These are phyloP conservation scores for Opisthograptis luteolata DNA, from an alignment of 2,888 invertebrate genomes.

Conservation along the genomic window DNA sequence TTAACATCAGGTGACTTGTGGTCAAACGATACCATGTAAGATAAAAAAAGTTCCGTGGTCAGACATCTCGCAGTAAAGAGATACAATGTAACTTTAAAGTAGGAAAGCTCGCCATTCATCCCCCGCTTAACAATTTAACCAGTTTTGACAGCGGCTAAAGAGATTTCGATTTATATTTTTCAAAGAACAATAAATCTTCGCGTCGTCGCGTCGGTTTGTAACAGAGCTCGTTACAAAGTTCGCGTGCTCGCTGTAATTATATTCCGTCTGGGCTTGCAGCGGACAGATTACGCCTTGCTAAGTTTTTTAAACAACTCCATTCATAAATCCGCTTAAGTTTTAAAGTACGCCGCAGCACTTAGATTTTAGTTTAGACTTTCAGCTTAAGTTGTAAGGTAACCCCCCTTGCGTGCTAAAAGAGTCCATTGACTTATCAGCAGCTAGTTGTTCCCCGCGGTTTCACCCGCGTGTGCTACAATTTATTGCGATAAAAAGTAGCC, in stretches of 20 bases:
- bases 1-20: too few species aligned
- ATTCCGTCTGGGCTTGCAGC: constrained; percentile 6
- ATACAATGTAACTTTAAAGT: too few species aligned
- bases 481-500: too few species aligned
- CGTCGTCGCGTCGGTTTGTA: constrained; percentile 2
- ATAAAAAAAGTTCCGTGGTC: too few species aligned
- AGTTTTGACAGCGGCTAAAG: constrained; percentile 12
- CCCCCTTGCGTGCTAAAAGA: too few species aligned
- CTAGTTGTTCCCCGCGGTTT: too few species aligned
- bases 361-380: too few species aligned
- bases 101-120: not conserved
- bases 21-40: too few species aligned
- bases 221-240: constrained; percentile 16
- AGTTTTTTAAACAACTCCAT: constrained; percentile 9
- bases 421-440: too few species aligned
- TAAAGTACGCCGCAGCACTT: too few species aligned
- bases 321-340: constrained; percentile 4
- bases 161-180: constrained; percentile 16
- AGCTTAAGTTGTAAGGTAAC: too few species aligned
- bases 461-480: too few species aligned
- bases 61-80: not conserved
- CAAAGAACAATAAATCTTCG: constrained; percentile 17
- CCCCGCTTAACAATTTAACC: not conserved
- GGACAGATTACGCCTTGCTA: constrained; percentile 7
- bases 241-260: constrained; percentile 14